Percentiles rank a stretch among this genome's conserved stretches.
Conservation (phyloP, 2,888 invertebrate genomes). For the Dolichopus griseipennis region DNA sequence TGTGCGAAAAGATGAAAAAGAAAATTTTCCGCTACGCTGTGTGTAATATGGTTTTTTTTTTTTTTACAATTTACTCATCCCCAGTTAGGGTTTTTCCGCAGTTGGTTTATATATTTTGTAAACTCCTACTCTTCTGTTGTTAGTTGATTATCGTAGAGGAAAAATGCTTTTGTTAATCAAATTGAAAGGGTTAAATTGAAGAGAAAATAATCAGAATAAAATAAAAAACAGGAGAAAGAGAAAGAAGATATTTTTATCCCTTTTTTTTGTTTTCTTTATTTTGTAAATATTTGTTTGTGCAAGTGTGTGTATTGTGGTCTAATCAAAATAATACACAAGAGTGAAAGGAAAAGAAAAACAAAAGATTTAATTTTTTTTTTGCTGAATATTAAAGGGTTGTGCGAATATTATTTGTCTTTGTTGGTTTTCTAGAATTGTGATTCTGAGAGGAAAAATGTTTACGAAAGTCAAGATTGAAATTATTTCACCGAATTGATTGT, state of each 20-base stretch:
- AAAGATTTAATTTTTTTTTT: no score
- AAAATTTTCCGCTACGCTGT: neutral
- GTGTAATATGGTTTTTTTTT: neutral
- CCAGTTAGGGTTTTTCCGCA: neutral
- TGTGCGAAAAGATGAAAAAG: neutral
- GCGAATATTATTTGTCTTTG: no score
- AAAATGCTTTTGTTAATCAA: constrained; percentile 4
- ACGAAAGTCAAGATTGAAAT: no score
- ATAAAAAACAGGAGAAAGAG: neutral
- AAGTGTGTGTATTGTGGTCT: neutral
- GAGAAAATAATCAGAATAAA: neutral
- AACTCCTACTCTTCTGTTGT: neutral
- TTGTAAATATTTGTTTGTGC: no score
- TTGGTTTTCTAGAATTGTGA: no score
- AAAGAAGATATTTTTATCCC: neutral
- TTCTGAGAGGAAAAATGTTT: no score
- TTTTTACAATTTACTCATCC: neutral
- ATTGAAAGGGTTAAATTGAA: constrained; percentile 6
- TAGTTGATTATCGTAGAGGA: neutral
- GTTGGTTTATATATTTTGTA: no score
- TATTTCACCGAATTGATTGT: no score
- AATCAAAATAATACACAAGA: neutral
- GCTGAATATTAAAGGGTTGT: no score
- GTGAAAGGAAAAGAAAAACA: no score
- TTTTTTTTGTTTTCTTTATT: neutral